These are phyloP conservation scores for Pimpla rufipes DNA, from an alignment of 2,888 invertebrate species.

Conservation along the genomic window DNA sequence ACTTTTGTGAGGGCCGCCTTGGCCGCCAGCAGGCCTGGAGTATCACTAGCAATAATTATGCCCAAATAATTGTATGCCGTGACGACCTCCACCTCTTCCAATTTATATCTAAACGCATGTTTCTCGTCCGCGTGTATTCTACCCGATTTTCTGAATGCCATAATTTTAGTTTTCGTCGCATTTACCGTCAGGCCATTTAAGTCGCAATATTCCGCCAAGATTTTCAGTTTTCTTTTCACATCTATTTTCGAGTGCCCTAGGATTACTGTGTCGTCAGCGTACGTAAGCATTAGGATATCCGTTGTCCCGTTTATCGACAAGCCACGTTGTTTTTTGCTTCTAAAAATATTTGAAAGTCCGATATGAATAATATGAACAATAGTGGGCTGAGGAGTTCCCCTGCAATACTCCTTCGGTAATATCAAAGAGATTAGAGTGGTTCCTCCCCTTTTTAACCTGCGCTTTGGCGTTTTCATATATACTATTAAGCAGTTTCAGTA, in stretches of 20 bases:
- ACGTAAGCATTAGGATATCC: slow-evolving; percentile 56
- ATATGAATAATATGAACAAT: slow-evolving; percentile 55
- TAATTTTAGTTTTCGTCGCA: slow-evolving; percentile 69
- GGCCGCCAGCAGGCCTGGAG: slow-evolving; percentile 11
- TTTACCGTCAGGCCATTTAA: slow-evolving; percentile 65
- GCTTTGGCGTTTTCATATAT: slow-evolving; percentile 9
- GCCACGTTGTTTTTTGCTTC: slow-evolving; percentile 45
- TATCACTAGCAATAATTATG: slow-evolving; percentile 7
- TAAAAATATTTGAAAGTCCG: slow-evolving; percentile 56
- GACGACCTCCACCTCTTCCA: slow-evolving; percentile 61
- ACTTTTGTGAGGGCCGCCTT: slow-evolving; percentile 34
- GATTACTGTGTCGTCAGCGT: slow-evolving; percentile 70
- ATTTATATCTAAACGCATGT: slow-evolving; percentile 31
- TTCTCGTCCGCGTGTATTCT: slow-evolving; percentile 22
- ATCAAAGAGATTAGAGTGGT: slow-evolving; percentile 9
- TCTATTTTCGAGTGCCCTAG: slow-evolving; percentile 45
- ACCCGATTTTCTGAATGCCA: slow-evolving; percentile 63
- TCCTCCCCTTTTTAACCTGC: slow-evolving; percentile 14
- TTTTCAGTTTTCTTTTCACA: slow-evolving; percentile 57
- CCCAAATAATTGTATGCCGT: slow-evolving; percentile 38
- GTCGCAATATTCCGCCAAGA: slow-evolving; percentile 62
- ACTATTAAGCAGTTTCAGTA: slow-evolving; percentile 53
- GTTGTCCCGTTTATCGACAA: slow-evolving; percentile 42
- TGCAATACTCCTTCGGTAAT: slow-evolving; percentile 61
- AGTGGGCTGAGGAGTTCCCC: slow-evolving; percentile 58